Base-by-base conservation (phyloP, 1,140 invertebrate genomes). In the Hetaerina americana region DNA sequence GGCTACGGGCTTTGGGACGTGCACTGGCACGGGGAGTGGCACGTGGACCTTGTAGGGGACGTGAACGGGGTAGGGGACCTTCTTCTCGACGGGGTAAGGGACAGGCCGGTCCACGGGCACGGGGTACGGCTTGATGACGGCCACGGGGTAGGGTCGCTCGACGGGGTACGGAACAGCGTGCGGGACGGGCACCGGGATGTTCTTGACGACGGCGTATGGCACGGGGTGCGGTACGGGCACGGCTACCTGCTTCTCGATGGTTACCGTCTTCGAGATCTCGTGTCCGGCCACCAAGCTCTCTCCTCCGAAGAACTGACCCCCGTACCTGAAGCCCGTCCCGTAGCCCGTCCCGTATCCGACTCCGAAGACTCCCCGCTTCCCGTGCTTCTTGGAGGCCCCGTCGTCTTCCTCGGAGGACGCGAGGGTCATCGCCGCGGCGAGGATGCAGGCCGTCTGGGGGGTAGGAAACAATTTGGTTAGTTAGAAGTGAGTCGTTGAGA, bases 51-150 rank as follows among this genome's bases (percentile, higher is more conserved):
- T 49, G 3, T 25, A n/a, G 24, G 70, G 70, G 26, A 29, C 24
- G 66, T 71, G 66, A 5, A 74, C 73, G 5, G 73, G 73, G 67
- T 74, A 72, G 12, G 88, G 88, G 2, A 92, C 85, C 78, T 91
- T 87, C 82, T 90, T 91, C 77, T 90, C 89, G 0, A 92, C 90
- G 69, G 88, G 88, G 79, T 91, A 89, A 5, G 88, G 88, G 6
- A 86, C 80, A 75, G 84, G 86, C 77, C 86, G 85, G 18, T 83
- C 81, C 2, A 87, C 81, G n/a, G 84, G 82, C 0, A 86, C 85
- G 10, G 85, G 85, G 74, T 86, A 85, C 0, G 85, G 84, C 74
- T 84, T 82, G 26, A 79, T 82, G 67, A 82, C 85, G 75, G 81
- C 83, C 72, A 82, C 86, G 73, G 84, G 85, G 76, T 81, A 85